Evolutionary conservation across 2,888 invertebrate genomes (phyloP).

Genomic region (Eupithecia subfuscata): DNA sequence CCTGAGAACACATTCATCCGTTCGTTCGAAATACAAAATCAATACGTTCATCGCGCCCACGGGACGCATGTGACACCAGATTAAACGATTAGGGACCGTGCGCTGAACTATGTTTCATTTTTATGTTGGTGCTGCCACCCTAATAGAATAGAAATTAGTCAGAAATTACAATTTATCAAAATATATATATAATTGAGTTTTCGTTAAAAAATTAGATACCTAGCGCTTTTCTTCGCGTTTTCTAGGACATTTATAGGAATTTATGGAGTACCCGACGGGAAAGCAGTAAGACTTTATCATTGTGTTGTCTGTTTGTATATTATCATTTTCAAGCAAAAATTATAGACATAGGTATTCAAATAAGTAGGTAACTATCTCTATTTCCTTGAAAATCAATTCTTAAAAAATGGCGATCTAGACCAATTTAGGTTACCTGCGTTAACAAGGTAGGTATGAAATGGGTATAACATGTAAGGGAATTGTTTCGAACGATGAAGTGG

Average conservation of each 20-base stretch:
- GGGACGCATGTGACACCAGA: slow-evolving; percentile 55
- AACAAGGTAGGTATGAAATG: no score
- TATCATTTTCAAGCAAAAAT: background rate
- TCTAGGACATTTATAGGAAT: background rate
- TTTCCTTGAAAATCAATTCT: no score
- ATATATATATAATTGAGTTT: background rate
- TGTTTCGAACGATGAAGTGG: no score
- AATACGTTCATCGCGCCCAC: slow-evolving; percentile 61
- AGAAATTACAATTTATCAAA: background rate
- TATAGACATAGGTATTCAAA: no score
- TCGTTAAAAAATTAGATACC: background rate
- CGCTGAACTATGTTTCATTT: slow-evolving; percentile 20
- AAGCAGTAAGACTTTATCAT: background rate
- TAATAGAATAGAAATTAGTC: background rate
- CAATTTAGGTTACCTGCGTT: no score
- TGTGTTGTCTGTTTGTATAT: background rate
- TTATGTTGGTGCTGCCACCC: background rate
- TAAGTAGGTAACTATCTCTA: no score
- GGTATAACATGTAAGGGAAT: no score
- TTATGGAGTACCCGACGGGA: background rate
- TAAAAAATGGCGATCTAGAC: no score
- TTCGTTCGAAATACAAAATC: slow-evolving; percentile 56
- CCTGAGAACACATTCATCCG: background rate
- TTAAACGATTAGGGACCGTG: slow-evolving; percentile 36
- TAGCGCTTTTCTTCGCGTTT: background rate